Conservation (phyloP, 2,888 invertebrate genomes). For the Erebia palarica region DNA sequence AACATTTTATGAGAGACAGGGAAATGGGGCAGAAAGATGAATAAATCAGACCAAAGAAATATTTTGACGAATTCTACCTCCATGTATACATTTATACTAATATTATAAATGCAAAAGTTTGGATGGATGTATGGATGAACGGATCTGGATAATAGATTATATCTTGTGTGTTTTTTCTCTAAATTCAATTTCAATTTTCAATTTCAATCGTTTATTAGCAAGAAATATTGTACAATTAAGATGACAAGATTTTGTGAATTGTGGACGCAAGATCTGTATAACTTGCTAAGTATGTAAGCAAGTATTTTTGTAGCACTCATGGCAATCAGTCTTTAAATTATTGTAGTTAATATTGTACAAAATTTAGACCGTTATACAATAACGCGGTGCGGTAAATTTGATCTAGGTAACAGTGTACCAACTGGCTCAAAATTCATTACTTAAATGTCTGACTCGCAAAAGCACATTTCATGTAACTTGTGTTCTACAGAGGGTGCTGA, state of each 20-base stretch:
- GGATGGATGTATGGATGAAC: no score
- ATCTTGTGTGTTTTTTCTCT: no score
- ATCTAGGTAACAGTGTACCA: constrained; percentile 3
- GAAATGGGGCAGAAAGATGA: constrained; percentile 25
- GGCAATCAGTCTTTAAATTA: no score
- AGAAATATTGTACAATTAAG: no score
- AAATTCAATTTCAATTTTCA: no score
- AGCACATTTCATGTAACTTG: not conserved
- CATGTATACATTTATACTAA: not conserved
- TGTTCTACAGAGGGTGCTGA: not conserved
- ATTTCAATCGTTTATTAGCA: no score
- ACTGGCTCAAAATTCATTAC: constrained; percentile 1
- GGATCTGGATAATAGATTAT: no score
- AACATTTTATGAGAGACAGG: constrained; percentile 30
- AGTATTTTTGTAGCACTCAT: no score
- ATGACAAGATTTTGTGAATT: no score
- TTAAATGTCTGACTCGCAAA: not conserved
- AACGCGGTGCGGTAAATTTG: not conserved
- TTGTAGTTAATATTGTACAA: not conserved
- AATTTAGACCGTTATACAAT: not conserved
- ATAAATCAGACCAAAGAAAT: constrained; percentile 34
- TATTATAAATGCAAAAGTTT: no score
- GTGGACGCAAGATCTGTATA: no score
- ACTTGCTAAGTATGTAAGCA: no score
- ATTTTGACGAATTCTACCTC: constrained; percentile 26